Base-by-base conservation (phyloP, 2,797 vertebrate species). In the Myotis vivesi region DNA sequence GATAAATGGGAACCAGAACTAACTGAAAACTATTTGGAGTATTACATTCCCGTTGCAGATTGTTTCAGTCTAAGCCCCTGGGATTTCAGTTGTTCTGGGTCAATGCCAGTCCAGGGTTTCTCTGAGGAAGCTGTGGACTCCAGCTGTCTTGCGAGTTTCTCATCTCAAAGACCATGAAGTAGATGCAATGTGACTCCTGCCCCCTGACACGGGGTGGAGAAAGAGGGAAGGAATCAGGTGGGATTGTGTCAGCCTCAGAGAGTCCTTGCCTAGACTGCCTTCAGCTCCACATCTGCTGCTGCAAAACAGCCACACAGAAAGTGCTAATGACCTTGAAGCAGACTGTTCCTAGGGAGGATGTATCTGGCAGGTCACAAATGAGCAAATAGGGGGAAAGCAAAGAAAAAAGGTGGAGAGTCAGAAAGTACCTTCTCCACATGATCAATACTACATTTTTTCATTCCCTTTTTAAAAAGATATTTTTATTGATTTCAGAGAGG, bases 1-100 rank as follows among this genome's bases (percentile, higher is more conserved):
- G 90, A 94, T 51, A 85, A 92, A 96, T 88, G 71, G 94, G 55
- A 94, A 95, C 82, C 92, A 95, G 96, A 91, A 86, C 84, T 86
- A 94, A 96, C 89, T 16, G 33, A 73, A 91, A 93, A 88, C 73
- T 77, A 86, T 90, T 86, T 87, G 75, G 73, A 88, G 82, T 92
- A 91, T 96, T 91, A 73, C 69, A 73, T 95, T 94, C 85, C 81
- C 41, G 5, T 33, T 28, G 49, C 82, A 84, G 87, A 79, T 55
- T 59, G 82, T 84, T 93, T 80, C 46, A 86, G 75, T 2, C 25
- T 38, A 25, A 87, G 41, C 89, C n/a, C 66, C 53, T 73, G 75
- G 85, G 87, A 83, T 92, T 73, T 84, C 46, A 46, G 77, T 87
- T 94, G 94, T 51, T 93, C 86, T 51, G 90, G 88, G 92, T 95